Evolutionary conservation across 2,888 invertebrate genomes (phyloP).

Genomic region (Melipona bicolor): DNA sequence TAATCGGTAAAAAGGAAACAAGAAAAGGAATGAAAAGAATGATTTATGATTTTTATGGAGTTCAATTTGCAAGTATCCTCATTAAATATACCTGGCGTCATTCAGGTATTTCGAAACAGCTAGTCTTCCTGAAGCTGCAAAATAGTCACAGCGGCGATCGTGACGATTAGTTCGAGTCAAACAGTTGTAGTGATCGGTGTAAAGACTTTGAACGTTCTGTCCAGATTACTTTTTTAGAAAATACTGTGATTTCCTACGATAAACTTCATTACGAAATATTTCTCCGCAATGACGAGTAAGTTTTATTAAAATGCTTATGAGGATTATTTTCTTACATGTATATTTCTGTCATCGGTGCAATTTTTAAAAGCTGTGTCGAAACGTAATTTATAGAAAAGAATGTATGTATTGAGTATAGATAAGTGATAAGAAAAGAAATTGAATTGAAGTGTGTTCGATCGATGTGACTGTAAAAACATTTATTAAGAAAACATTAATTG

Average conservation of each 20-base stretch:
- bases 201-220: neutral
- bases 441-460: neutral
- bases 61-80: neutral
- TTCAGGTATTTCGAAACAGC: conserved; percentile 14
- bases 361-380: neutral
- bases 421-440: neutral
- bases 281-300: conserved; percentile 55
- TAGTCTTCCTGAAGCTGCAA: conserved; percentile 29
- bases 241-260: neutral
- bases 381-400: neutral
- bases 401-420: neutral
- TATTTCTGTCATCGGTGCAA: neutral
- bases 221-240: neutral
- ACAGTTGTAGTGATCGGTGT: conserved; percentile 46
- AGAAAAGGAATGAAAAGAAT: neutral
- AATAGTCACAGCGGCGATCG: conserved; percentile 20
- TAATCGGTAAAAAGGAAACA: neutral
- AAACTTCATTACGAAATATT: neutral
- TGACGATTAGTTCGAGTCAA: conserved; percentile 45
- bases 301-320: conserved; percentile 7
- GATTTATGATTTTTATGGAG: too few species aligned
- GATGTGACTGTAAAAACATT: neutral
- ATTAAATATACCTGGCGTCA: neutral
- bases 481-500: neutral
- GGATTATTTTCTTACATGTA: neutral